Percentiles rank a stretch among this genome's conserved stretches.
Evolutionary conservation across 2,797 vertebrate genomes (phyloP).

Genomic region (Odontamblyopus rebecca): DNA sequence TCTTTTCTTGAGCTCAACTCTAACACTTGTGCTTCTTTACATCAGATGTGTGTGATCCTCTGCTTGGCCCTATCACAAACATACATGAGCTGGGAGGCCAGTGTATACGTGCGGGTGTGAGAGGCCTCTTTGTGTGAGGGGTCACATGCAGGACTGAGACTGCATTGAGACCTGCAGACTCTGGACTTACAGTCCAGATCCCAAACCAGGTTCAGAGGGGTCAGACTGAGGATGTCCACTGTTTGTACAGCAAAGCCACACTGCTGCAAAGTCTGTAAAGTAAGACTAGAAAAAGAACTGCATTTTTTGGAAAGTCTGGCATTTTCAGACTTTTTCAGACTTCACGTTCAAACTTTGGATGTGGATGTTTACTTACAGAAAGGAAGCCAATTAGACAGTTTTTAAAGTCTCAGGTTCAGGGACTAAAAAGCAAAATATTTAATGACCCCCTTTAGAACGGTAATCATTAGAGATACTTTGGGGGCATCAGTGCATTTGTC

Average conservation of each 20-base stretch:
- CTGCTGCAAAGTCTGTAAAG: slow-evolving; percentile 47
- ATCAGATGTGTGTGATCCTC: slow-evolving; percentile 3
- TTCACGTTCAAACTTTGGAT: slow-evolving; percentile 19
- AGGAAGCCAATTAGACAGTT: slow-evolving; percentile 12
- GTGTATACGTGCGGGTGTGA: slow-evolving; percentile 22
- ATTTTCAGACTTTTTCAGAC: slow-evolving; percentile 28
- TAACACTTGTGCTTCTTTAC: slow-evolving; percentile 8
- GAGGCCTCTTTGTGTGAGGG: slow-evolving; percentile 38
- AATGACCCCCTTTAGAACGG: background rate
- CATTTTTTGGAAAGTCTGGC: slow-evolving; percentile 52
- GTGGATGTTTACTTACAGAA: slow-evolving; percentile 20
- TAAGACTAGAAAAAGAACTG: slow-evolving; percentile 40
- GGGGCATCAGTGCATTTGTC: too few species aligned
- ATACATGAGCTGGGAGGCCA: slow-evolving; percentile 9
- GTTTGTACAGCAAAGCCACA: slow-evolving; percentile 65
- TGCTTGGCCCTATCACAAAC: slow-evolving; percentile 9
- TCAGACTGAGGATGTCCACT: slow-evolving; percentile 68
- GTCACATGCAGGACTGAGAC: slow-evolving; percentile 58
- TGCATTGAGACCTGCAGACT: slow-evolving; percentile 48
- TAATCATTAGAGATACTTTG: too few species aligned
- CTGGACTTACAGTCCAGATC: slow-evolving; percentile 36
- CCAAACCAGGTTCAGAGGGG: slow-evolving; percentile 53
- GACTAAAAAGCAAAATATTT: slow-evolving; percentile 14
- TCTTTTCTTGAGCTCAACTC: background rate
- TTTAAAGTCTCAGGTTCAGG: slow-evolving; percentile 6